phyloP scores from a whole-genome alignment of 2,888 invertebrate species.

The Nemotelus pantherinus region DNA sequence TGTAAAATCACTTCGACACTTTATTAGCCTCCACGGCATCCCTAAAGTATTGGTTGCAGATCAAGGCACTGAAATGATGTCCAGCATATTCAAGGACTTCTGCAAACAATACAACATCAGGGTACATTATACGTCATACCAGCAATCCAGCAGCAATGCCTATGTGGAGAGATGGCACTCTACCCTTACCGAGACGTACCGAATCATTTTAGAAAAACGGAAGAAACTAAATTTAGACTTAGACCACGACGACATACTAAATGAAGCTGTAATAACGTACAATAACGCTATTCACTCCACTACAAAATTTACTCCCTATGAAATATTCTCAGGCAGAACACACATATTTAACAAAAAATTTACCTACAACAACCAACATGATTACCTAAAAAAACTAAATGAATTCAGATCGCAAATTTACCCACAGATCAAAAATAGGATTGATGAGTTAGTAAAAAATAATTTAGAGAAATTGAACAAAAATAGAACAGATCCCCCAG shows the following conservation, averaged over 20 bases:
- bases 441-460: neutral
- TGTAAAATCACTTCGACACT: constrained; percentile 37
- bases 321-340: constrained; percentile 1
- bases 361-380: constrained; percentile 5
- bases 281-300: constrained; percentile 7
- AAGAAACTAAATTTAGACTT: neutral
- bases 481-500: neutral
- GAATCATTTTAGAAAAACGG: neutral
- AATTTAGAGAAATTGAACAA: neutral
- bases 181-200: constrained; percentile 31
- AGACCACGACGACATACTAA: neutral
- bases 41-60: constrained; percentile 46
- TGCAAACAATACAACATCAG: constrained; percentile 34
- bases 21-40: neutral
- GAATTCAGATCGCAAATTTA: constrained; percentile 18
- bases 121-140: constrained; percentile 48
- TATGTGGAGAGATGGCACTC: constrained; percentile 46
- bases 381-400: constrained; percentile 7
- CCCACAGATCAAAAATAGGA: neutral
- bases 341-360: constrained; percentile 14
- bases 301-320: neutral
- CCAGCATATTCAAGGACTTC: constrained; percentile 48
- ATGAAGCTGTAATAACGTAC: neutral
- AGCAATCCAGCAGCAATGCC: too few species aligned
- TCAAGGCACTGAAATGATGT: constrained; percentile 44